Base-by-base conservation (phyloP, 2,113 vertebrate genomes). In the Chelonoidis abingdonii region DNA sequence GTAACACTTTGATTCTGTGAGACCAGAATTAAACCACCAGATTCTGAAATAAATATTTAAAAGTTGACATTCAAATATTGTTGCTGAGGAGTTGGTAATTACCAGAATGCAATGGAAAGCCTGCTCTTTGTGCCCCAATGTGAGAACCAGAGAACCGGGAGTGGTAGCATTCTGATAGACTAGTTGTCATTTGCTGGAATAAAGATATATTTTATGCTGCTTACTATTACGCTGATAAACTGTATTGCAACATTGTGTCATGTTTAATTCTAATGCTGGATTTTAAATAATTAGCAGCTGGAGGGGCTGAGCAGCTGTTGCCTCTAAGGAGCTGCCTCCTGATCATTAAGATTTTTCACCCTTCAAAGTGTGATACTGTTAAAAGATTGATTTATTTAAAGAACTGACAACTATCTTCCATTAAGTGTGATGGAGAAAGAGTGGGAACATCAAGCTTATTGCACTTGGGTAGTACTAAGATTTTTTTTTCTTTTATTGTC, bases 331-430 rank as follows among this genome's bases (percentile, higher is more conserved):
- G n/a, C 52, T 76, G 3, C 72, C 44, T 91, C 84, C 88, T 12
- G 80, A 21, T 86, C 84, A 88, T 72, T 79, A 8, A n/a, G 89
- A 72, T 86, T 96, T 87, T 90, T 27, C 21, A 3, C 44, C 86
- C 83, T 88, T 97, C 89, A 13, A 84, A 69, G 79, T 87, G 86
- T 80, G 81, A 80, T 80, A 8, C 2, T 38, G 72, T 92, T 83
- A 85, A 53, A 50, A 80, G 85, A 50, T 44, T 92, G 72, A 87
- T 97, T 98, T 96, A 86, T 94, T 84, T 95, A 85, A 88, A 89
- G 56, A 92, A 80, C 35, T 59, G 44, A 89, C 41, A 44, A 13
- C 93, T 97, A 91, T 95, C 87, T 94, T 94, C 83, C 87, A 41
- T 56, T 89, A 82, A 95, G 84, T 88, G 53, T 83, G 93, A 54